Conservation (phyloP, 92 coral and sea anemone species). For the Phenganax stokvisi region DNA sequence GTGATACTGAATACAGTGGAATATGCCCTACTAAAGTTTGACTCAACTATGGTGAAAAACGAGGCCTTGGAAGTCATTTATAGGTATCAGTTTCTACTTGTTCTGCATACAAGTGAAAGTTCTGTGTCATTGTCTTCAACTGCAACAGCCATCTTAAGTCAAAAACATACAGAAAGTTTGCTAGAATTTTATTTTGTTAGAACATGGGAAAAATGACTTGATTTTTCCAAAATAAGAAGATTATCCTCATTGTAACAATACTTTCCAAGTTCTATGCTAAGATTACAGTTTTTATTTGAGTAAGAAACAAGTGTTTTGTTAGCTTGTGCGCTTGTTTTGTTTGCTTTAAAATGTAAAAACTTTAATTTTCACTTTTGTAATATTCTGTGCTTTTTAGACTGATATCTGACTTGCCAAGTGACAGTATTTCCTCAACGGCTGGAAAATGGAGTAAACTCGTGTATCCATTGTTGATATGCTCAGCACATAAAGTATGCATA, state of each 20-base stretch:
- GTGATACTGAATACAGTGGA: conserved; percentile 60
- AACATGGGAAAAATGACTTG: no score
- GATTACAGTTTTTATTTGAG: no score
- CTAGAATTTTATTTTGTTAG: no score
- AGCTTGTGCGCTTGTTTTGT: neutral
- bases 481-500: conserved; percentile 69
- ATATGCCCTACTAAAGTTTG: conserved; percentile 54
- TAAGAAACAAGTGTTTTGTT: no score
- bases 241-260: no score
- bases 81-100: conserved; percentile 47
- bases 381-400: conserved; percentile 45
- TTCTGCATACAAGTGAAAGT: neutral
- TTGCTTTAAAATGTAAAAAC: neutral
- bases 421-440: conserved; percentile 48
- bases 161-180: no score
- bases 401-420: conserved; percentile 59
- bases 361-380: neutral
- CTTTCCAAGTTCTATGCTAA: no score
- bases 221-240: no score
- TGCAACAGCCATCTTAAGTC: no score
- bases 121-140: no score
- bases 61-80: conserved; percentile 89
- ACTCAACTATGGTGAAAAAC: conserved; percentile 85
- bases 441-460: conserved; percentile 76
- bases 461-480: conserved; percentile 71